Conservation (phyloP, 2,888 invertebrate genomes). For the Cabera pusaria region DNA sequence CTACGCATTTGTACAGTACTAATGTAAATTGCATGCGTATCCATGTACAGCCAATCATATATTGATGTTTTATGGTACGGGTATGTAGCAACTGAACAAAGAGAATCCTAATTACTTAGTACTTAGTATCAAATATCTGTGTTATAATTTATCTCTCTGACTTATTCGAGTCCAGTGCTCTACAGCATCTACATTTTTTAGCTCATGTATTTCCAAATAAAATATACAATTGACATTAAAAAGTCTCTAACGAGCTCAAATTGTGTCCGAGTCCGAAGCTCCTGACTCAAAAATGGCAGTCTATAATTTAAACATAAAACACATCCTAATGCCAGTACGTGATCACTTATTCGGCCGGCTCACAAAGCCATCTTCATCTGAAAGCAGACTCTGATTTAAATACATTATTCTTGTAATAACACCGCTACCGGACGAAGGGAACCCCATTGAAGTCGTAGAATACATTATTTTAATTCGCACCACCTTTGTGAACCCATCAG, state of each 20-base stretch:
- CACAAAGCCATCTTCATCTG: slow-evolving; percentile 78
- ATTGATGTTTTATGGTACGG: too few relatives aligned
- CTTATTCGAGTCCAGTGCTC: too few relatives aligned
- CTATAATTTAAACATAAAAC: slow-evolving; percentile 83
- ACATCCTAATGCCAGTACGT: slow-evolving; percentile 80
- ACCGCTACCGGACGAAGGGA: slow-evolving; percentile 75
- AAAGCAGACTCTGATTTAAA: slow-evolving; percentile 81
- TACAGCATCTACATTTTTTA: too few relatives aligned
- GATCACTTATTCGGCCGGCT: slow-evolving; percentile 76
- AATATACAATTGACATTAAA: slow-evolving; percentile 34
- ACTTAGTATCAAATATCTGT: too few relatives aligned
- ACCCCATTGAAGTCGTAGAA: slow-evolving; percentile 79
- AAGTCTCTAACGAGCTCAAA: slow-evolving; percentile 75
- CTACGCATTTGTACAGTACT: slow-evolving; percentile 9
- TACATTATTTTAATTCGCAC: slow-evolving; percentile 82
- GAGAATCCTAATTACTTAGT: too few relatives aligned
- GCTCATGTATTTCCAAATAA: too few relatives aligned
- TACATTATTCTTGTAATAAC: slow-evolving; percentile 83
- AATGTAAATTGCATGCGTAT: slow-evolving; percentile 1
- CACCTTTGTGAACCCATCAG: slow-evolving; percentile 80
- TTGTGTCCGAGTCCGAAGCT: slow-evolving; percentile 52
- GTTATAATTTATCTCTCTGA: too few relatives aligned
- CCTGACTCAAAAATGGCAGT: slow-evolving; percentile 75
- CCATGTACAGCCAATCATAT: too few relatives aligned
- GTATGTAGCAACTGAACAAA: too few relatives aligned